phyloP scores from a whole-genome alignment of 2,888 invertebrate species.

The Amitus sp. region DNA sequence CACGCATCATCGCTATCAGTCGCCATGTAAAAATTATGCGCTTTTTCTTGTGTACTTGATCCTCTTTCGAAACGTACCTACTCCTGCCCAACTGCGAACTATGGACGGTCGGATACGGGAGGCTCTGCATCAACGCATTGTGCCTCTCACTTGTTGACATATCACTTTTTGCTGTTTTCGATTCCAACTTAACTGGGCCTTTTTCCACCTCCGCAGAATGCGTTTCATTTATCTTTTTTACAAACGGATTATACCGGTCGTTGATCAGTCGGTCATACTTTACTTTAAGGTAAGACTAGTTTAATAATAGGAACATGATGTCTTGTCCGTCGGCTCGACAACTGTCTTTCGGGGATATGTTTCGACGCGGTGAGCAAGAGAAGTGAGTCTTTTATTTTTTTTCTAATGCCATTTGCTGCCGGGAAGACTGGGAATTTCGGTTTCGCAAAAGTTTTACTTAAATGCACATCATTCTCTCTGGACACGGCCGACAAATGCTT shows the following conservation, averaged over 20 bases:
- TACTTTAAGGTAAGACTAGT: conserved; percentile 61
- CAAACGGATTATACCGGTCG: conserved; percentile 30
- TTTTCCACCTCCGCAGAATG: too few species aligned
- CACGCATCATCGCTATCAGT: conserved; percentile 32
- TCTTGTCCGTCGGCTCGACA: conserved; percentile 54
- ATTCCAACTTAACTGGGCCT: too few species aligned
- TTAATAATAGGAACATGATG: conserved; percentile 65
- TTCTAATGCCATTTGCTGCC: too few species aligned
- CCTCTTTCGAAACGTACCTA: conserved; percentile 36
- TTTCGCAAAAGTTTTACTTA: background rate
- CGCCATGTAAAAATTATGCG: conserved; percentile 39
- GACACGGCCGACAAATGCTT: conserved; percentile 8
- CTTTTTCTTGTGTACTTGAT: conserved; percentile 28
- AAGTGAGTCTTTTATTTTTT: too few species aligned
- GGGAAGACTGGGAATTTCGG: conserved; percentile 27
- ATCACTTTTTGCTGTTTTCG: too few species aligned
- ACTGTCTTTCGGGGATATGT: conserved; percentile 43
- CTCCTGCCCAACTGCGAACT: conserved; percentile 48
- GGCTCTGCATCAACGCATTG: too few species aligned
- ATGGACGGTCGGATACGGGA: conserved; percentile 48
- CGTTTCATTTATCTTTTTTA: too few species aligned
- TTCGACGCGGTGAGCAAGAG: conserved; percentile 19
- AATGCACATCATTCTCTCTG: conserved; percentile 4
- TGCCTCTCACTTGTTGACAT: too few species aligned
- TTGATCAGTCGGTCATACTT: conserved; percentile 43